Evolutionary conservation across 1,140 invertebrate genomes (phyloP), one percentile per base, ranked within the genome.

Genomic region (Lepidostoma basale): DNA sequence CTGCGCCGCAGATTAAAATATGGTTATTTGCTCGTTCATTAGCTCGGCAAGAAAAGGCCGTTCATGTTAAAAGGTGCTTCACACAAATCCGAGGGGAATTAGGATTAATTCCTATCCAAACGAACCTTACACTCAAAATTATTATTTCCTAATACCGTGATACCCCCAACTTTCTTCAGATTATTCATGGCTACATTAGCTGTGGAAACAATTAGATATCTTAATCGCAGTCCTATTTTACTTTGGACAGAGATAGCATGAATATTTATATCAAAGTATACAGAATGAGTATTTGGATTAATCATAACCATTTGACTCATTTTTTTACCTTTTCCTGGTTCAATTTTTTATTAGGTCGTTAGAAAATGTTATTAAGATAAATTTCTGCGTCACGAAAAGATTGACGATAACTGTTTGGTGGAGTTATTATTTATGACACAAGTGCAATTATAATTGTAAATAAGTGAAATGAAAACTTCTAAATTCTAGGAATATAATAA

Each of bases 11-110:
- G n/a, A 6, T 33, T 5, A 33, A 59, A 59, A 59, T 59, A 59
- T 59, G 54, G 54, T 59, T 59, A 40, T 59, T 59, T 23, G 54
- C 18, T 18, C n/a, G 30, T 59, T 59, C 54, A 59, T 59, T 59
- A 59, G 54, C 54, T 9, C 20, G 28, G n/a, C 20, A 23, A 40
- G 14, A 59, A 39, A 40, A 33, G 54, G 30, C 14, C 10, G 54
- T 59, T 59, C 54, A 59, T 59, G 54, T 59, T 59, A 39, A 59
- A 40, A 59, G 54, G 54, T 39, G 40, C 54, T 59, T 59, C 54
- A 59, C 22, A 23, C 54, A 39, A n/a, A 10, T 18, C 22, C 30
- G 54, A 59, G 54, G 54, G 49, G 20, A 59, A 22, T 59, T 59
- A 12, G 54, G 22, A 59, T 39, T 40, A 59, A 59, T 59, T 59